Evolutionary conservation across 1,140 invertebrate species (phyloP), one percentile per base, ranked within the genome.

Genomic region (Leptinotarsa lineolata): DNA sequence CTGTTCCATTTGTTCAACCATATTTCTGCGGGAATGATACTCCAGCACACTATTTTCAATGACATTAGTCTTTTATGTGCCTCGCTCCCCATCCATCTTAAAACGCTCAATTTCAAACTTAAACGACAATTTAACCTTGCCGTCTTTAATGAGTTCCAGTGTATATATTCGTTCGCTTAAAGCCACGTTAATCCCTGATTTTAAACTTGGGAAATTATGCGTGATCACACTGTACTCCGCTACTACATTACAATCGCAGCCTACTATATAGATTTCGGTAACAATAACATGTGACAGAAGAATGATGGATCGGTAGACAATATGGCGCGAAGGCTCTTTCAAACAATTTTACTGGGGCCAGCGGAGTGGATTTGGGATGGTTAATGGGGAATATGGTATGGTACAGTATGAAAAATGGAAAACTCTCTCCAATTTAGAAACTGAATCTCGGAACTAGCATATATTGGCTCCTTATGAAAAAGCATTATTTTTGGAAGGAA

Each of bases 81-180:
- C 30, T 54, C 45, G 44, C 15, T 16, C 45, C 67, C 67, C 20
- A 39, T 44, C 30, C 45, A 22, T 54, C 48, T 54, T 54, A 24
- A 20, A 20, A 59, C 68, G 68, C 48, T 21, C 48, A 54, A 20
- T 18, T 18, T 39, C 73, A 72, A 75, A 72, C 70, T 69, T 67
- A 59, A 75, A 75, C 64, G 70, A 75, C 44, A 72, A 11, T 75
- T 72, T 75, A 73, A 75, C 70, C 30, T 54, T 71, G 12, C 67
- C 72, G 61, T 39, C 61, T 76, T 18, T 54, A 54, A 54, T 78
- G 77, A 73, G 72, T 70, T 39, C 72, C 70, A 73, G 75, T 78
- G 80, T 81, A 81, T 80, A 81, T 81, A 81, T 81, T 81, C 80
- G 80, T 80, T 80, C 80, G 78, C 80, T 77, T 78, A 80, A 80